Base-by-base conservation (phyloP, 2,113 vertebrate genomes). In the Sinocyclocheilus anophthalmus region DNA sequence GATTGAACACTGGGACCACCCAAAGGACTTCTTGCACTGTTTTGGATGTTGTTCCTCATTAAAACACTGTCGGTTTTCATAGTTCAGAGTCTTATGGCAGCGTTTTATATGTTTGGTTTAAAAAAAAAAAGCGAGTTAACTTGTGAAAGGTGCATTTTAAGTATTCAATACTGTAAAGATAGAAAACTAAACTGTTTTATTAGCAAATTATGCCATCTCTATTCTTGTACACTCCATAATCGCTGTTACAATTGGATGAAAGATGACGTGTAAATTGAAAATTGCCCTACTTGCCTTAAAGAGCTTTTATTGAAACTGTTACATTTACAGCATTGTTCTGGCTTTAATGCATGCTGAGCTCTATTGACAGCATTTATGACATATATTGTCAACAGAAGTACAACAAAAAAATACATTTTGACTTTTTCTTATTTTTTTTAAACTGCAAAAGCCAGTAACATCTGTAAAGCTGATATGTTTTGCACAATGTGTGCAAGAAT, bases 1-100 rank as follows among this genome's bases (percentile, higher is more conserved):
- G 72, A 73, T 69, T 26, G 6, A 88, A 90, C 57, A 84, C 83
- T 77, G 91, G 93, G 92, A 94, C 93, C 92, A 91, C 88, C 89
- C 83, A 76, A 85, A 86, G 55, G 80, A 70, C 76, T 18, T 16
- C 11, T 65, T 77, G 76, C 48, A 30, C 30, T 65, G 9, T 85
- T 86, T 86, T 86, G 75, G 30, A 79, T 75, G 18, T 79, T 86
- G n/a, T 69, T 26, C 37, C 76, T 42, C 39, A 53, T 72, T 48
- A 73, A 53, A 22, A 67, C 72, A 65, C 39, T 80, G 39, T 79
- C 20, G 16, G 7, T 45, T 88, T 77, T 77, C 53, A 70, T n/a
- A 18, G 65, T 79, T 76, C 80, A 24, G 67, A 76, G 85, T 86
- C 85, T 86, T 86, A 81, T 11, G 39, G 57, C 33, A 57, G 67